These are phyloP conservation scores for Diachasma alloeum DNA, from an alignment of 1,140 invertebrate species.

Conservation along the genomic window DNA sequence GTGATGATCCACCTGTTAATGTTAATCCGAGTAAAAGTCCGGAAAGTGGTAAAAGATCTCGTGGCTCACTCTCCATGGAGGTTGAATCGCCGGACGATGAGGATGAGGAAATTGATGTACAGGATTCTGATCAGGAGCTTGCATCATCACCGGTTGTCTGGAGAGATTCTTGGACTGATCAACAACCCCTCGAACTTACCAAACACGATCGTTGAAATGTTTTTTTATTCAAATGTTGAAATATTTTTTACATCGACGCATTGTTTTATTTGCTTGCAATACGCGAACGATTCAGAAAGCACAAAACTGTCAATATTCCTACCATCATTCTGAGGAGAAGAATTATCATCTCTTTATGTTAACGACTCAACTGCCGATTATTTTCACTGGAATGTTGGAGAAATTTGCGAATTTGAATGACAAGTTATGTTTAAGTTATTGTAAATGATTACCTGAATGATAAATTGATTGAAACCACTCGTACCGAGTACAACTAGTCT, in stretches of 20 bases:
- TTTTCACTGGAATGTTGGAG: neutral
- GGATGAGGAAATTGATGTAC: constrained; percentile 78
- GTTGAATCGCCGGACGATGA: constrained; percentile 59
- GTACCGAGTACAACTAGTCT: neutral
- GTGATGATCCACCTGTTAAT: constrained; percentile 56
- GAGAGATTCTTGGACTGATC: constrained; percentile 60
- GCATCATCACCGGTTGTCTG: constrained; percentile 43
- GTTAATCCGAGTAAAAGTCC: constrained; percentile 61
- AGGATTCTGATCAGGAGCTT: constrained; percentile 70
- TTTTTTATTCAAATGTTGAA: neutral
- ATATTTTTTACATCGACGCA: neutral
- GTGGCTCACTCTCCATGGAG: constrained; percentile 35
- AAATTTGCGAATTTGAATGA: neutral
- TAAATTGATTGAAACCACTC: neutral
- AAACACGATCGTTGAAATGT: constrained; percentile 60
- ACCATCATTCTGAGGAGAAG: neutral
- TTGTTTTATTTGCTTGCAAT: neutral
- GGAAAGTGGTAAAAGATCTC: constrained; percentile 39
- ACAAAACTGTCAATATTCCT: neutral
- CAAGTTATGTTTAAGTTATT: neutral
- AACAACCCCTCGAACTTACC: constrained; percentile 61
- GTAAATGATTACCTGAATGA: neutral
- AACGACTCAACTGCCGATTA: constrained; percentile 27
- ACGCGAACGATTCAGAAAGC: neutral
- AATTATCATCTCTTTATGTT: neutral